Base-by-base conservation (phyloP, 2,797 vertebrate species). In the Scarus forsteni region DNA sequence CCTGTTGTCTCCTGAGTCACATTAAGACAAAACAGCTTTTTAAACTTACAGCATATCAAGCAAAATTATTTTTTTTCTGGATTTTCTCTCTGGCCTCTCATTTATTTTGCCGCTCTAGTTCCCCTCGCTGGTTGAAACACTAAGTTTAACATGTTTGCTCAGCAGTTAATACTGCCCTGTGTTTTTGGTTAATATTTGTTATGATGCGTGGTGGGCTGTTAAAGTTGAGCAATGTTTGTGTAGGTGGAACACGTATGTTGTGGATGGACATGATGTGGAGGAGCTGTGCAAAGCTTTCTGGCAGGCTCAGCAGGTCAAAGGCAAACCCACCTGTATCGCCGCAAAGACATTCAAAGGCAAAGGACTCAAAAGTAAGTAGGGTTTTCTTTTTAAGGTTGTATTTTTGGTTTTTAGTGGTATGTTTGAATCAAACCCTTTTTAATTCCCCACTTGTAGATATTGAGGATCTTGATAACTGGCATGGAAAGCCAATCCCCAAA, bases 291-390 rank as follows among this genome's bases (percentile, higher is more conserved):
- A 92, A 77, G 94, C 94, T 7, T 89, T 97, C 63, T 95, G 94
- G 95, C 92, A 95, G 68, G 96, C 95, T 46, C 68, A 95, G 81
- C 94, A 94, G 65, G 89, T 93, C 39, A 96, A 95, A 79, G 93
- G 66, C 52, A 96, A 95, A 81, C 97, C 96, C 75, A 97, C 96
- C 0, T 96, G 95, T 59, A 94, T 97, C n/a, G 88, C 97, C 6
- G 96, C 96, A 35, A 96, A 96, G 87, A 98, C 96, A 0, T 94
- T 94, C 62, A 98, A 96, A 83, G 95, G 96, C 66, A 95, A 93
- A 88, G 96, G 96, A 11, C 93, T 96, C 15, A 90, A 94, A 92
- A 93, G 96, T 97, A 83, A 63, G 86, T 66, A 13, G 16, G 12
- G 10, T 9, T 16, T 60, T 62, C 3, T 7, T 19, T 19, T 19